Percentiles rank a stretch among this genome's conserved stretches.
These are phyloP conservation scores for Pachycephus smyrnensis DNA, from an alignment of 2,888 invertebrate species.

Conservation along the genomic window DNA sequence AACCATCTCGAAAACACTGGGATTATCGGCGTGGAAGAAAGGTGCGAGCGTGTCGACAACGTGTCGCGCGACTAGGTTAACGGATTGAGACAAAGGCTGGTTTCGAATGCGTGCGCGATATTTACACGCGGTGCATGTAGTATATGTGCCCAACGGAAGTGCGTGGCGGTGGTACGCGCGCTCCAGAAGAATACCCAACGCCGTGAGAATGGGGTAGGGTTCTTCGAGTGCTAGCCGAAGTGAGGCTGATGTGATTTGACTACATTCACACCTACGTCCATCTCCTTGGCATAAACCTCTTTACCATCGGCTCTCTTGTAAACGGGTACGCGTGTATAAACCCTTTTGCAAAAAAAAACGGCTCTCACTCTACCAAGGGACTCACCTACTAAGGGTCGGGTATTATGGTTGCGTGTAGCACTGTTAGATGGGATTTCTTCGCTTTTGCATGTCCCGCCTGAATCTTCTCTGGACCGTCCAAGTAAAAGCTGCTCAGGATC, in stretches of 20 bases:
- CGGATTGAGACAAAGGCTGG: background rate
- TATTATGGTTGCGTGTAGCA: background rate
- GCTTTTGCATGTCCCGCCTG: constrained; percentile 47
- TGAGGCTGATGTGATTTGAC: constrained; percentile 61
- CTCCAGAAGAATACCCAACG: constrained; percentile 26
- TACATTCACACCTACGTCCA: constrained; percentile 59
- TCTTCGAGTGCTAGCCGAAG: constrained; percentile 29
- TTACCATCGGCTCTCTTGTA: background rate
- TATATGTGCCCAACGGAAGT: constrained; percentile 48
- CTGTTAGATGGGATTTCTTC: constrained; percentile 27
- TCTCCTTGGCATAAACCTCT: background rate
- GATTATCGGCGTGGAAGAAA: background rate
- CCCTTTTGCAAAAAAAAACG: background rate
- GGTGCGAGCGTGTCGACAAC: constrained; percentile 3
- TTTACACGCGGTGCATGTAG: background rate
- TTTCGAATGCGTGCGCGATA: constrained; percentile 3
- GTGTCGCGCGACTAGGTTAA: background rate
- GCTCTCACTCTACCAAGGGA: background rate
- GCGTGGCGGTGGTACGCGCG: constrained; percentile 39
- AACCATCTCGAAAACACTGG: background rate
- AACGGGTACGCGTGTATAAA: background rate
- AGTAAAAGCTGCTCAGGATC: constrained; percentile 25
- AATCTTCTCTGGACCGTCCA: constrained; percentile 41
- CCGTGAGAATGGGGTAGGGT: constrained; percentile 36
- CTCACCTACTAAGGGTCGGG: background rate